Conservation (phyloP, 2,888 invertebrate genomes). For the Caenorhabditis parvicauda region DNA sequence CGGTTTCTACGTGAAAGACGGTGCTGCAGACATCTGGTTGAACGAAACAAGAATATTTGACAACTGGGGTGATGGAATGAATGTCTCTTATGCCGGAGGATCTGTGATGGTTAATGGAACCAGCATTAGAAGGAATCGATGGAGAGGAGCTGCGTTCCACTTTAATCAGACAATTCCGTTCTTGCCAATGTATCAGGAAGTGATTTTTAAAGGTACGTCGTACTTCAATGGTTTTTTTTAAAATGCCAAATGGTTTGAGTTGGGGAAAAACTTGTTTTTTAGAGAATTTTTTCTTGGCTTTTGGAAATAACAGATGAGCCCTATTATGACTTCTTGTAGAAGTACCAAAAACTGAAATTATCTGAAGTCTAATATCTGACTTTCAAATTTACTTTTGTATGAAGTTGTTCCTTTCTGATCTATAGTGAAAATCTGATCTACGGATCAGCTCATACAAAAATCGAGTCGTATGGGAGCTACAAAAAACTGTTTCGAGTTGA, state of each 20-base stretch:
- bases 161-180: conserved; percentile 83
- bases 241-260: neutral
- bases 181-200: conserved; percentile 79
- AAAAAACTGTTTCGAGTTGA: neutral
- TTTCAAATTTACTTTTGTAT: no score
- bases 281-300: no score
- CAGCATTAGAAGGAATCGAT: conserved; percentile 80
- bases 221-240: neutral
- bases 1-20: conserved; percentile 69
- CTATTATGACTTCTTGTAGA: no score
- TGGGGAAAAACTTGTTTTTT: neutral
- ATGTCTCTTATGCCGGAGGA: conserved; percentile 91
- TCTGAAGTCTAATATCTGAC: no score
- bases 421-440: neutral
- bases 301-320: no score
- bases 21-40: conserved; percentile 89
- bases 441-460: neutral
- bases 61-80: conserved; percentile 90
- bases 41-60: conserved; percentile 83
- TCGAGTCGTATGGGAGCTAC: no score
- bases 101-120: conserved; percentile 85
- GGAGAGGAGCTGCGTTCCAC: conserved; percentile 83
- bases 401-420: no score
- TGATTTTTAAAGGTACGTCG: conserved; percentile 66
- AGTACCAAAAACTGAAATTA: no score